Evolutionary conservation across 2,888 invertebrate genomes (phyloP).

Genomic region (Drosophila prolongata): DNA sequence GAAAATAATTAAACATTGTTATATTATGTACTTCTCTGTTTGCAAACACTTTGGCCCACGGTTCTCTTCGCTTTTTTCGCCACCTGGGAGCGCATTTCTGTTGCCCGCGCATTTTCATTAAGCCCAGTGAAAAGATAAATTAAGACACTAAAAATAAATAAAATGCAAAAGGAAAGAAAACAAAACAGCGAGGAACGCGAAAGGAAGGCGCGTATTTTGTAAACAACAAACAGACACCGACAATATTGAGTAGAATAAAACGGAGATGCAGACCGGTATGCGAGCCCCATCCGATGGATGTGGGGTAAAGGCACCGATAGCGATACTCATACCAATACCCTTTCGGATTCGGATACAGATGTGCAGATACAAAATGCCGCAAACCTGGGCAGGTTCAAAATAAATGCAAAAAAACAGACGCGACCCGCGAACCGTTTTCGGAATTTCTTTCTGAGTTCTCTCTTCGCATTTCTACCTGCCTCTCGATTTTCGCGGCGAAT

Average conservation of each 20-base stretch:
- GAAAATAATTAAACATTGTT: too few species aligned
- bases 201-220: constrained; percentile 58
- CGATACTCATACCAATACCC: neutral
- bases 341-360: constrained; percentile 24
- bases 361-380: constrained; percentile 68
- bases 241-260: constrained; percentile 30
- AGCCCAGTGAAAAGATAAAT: constrained; percentile 32
- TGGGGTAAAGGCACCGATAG: constrained; percentile 35
- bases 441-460: constrained; percentile 35
- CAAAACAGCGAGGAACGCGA: constrained; percentile 23
- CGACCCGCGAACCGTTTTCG: constrained; percentile 37
- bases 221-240: constrained; percentile 63
- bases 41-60: neutral
- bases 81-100: constrained; percentile 4
- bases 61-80: neutral
- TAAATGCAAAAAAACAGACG: constrained; percentile 27
- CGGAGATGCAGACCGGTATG: constrained; percentile 46
- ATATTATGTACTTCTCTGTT: too few species aligned
- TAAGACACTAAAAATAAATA: constrained; percentile 37
- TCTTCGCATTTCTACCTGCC: constrained; percentile 26
- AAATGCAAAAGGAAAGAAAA: constrained; percentile 9
- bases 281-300: constrained; percentile 24
- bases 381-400: constrained; percentile 61
- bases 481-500: constrained; percentile 26
- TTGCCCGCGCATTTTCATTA: constrained; percentile 57